A percentile compares a stretch with the other conserved stretches of the same genome.
phyloP scores from a whole-genome alignment of 30 jellyfish, hydroid and myxozoan species.

The Hydractinia echinata region DNA sequence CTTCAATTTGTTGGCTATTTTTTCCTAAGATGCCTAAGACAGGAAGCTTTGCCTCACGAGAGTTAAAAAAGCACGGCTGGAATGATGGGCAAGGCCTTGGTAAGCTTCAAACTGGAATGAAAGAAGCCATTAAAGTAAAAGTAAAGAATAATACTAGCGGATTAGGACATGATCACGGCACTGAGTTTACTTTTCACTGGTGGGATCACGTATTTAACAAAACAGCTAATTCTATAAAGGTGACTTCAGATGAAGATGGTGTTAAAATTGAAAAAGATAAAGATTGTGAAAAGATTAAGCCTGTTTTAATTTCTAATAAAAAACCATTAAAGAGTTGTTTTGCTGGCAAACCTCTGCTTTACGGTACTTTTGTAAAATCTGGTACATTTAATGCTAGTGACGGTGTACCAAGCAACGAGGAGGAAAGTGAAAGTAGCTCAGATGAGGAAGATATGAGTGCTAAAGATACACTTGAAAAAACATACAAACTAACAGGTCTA shows the following conservation, averaged over 20 bases:
- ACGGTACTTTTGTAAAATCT: conserved; percentile 74
- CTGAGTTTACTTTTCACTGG: conserved; percentile 92
- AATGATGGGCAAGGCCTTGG: conserved; percentile 92
- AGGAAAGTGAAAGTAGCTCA: background rate
- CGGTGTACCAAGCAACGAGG: background rate
- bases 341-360: conserved; percentile 48
- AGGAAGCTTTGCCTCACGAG: conserved; percentile 37
- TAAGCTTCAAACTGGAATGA: conserved; percentile 66
- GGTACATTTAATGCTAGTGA: conserved; percentile 42
- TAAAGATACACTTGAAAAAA: conserved; percentile 69
- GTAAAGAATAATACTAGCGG: conserved; percentile 78
- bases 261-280: conserved; percentile 45
- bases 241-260: conserved; percentile 22
- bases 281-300: conserved; percentile 27
- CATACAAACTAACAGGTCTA: conserved; percentile 64
- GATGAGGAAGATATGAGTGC: conserved; percentile 15
- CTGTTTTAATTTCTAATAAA: conserved; percentile 37
- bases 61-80: conserved; percentile 86
- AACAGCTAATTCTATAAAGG: conserved; percentile 55
- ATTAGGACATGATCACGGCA: conserved; percentile 74
- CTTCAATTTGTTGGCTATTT: too few species aligned
- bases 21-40: background rate
- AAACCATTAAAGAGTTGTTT: conserved; percentile 47
- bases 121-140: conserved; percentile 78
- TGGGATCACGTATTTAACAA: conserved; percentile 98